These are phyloP conservation scores for Sympetrum striolatum DNA, from an alignment of 2,888 invertebrate species.

Conservation along the genomic window DNA sequence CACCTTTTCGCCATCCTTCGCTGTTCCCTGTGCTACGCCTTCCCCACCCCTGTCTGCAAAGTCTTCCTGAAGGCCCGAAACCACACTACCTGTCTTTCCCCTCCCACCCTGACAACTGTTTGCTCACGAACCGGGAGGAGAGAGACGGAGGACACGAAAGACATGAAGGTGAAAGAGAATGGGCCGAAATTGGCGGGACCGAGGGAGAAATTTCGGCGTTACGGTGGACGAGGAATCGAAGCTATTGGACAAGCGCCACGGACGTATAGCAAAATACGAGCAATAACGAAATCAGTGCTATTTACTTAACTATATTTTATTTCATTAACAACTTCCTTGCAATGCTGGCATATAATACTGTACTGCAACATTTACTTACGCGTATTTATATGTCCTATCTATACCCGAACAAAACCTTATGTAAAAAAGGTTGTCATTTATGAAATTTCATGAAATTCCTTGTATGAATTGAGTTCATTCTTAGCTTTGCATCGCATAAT, in stretches of 20 bases:
- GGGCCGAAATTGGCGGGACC: background rate
- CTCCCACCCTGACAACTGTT: conserved; percentile 12
- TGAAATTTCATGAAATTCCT: too few relatives aligned
- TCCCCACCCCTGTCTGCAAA: background rate
- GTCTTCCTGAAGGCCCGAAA: background rate
- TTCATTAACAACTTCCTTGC: too few relatives aligned
- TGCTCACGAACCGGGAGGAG: background rate
- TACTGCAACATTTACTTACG: too few relatives aligned
- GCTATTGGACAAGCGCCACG: background rate
- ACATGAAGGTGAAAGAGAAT: background rate
- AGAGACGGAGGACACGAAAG: background rate
- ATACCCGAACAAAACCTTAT: too few relatives aligned
- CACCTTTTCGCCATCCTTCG: conserved; percentile 27
- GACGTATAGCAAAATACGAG: too few relatives aligned
- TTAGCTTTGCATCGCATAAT: too few relatives aligned
- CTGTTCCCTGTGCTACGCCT: background rate
- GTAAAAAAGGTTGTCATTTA: too few relatives aligned
- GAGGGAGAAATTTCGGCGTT: background rate
- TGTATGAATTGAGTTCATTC: too few relatives aligned
- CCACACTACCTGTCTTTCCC: conserved; percentile 17
- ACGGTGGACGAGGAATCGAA: background rate
- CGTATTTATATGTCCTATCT: too few relatives aligned
- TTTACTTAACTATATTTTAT: too few relatives aligned
- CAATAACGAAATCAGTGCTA: too few relatives aligned
- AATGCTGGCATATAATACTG: too few relatives aligned